These are phyloP conservation scores for Pantherophis vulpinus DNA, from an alignment of 2,797 vertebrate genomes.

Conservation along the genomic window DNA sequence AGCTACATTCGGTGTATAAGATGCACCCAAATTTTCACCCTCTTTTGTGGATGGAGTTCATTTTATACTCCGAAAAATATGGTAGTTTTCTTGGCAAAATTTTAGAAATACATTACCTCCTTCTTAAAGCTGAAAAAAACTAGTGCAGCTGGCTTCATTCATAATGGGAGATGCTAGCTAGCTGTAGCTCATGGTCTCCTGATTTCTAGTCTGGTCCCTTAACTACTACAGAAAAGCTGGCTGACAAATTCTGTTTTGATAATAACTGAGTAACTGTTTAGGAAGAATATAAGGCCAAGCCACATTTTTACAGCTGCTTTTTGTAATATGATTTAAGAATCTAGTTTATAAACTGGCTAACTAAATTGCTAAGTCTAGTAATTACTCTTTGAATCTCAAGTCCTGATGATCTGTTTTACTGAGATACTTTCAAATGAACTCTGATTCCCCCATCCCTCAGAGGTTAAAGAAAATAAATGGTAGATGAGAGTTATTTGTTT, in stretches of 20 bases:
- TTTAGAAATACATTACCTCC: neutral
- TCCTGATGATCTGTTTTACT: slow-evolving; percentile 25
- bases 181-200: neutral
- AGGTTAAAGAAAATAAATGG: slow-evolving; percentile 37
- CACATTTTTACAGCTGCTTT: neutral
- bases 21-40: no score
- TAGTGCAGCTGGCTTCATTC: neutral
- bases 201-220: neutral
- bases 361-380: slow-evolving; percentile 6
- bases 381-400: neutral
- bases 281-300: neutral
- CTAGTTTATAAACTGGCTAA: slow-evolving; percentile 22
- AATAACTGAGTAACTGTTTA: neutral
- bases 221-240: neutral
- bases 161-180: neutral
- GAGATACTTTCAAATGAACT: slow-evolving; percentile 35
- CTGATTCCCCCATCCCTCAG: neutral
- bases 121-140: neutral
- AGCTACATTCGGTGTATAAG: no score
- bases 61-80: no score
- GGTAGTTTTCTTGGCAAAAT: neutral
- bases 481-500: slow-evolving; percentile 39
- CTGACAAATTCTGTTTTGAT: neutral
- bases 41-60: no score
- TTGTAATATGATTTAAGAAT: slow-evolving; percentile 17